Base-by-base conservation (phyloP, 2,113 vertebrate genomes). In the Grallaria varia region DNA sequence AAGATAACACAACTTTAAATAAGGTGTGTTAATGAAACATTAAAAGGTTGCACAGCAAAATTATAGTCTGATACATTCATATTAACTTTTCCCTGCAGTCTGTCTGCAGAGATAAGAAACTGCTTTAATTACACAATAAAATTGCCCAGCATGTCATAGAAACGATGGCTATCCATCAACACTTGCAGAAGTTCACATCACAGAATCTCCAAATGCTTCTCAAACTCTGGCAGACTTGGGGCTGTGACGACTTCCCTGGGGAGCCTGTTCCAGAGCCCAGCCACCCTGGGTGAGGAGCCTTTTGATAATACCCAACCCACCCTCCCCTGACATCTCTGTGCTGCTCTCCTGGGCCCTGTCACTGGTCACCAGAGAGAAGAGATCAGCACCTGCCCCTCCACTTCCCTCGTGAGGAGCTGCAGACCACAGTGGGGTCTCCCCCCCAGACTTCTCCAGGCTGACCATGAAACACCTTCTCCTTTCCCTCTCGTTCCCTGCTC, bases 1-100 rank as follows among this genome's bases (percentile, higher is more conserved):
- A 83, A 94, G 94, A 93, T 63, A 95, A 71, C 2, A 12, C 94
- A 90, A 87, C 91, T 94, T 97, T 91, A 97, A 80, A 84, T 94
- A 90, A 95, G 93, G 85, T 28, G 25, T 27, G 35, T 33, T 93
- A 89, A 81, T 56, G 42, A 88, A 85, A 90, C 39, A 23, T 21
- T 81, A 84, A 90, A 77, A 84, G 69, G 59, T 73, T 84, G 64
- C 35, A 56, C 88, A 82, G 91, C 90, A 90, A 71, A 84, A 87
- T 64, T 68, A 63, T 19, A 53, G 53, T n/a, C 58, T 11, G 81
- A 18, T 62, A 67, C 35, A 16, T 58, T 80, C 49, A 23, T 30
- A 14, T 71, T 79, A 79, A 47, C 27, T 87, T 49, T 63, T 87
- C 24, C 31, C 66, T 83, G 63, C 31, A 68, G n/a, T 37, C 23